Conservation (phyloP, 2,797 vertebrate species). For the Arvicola amphibius region DNA sequence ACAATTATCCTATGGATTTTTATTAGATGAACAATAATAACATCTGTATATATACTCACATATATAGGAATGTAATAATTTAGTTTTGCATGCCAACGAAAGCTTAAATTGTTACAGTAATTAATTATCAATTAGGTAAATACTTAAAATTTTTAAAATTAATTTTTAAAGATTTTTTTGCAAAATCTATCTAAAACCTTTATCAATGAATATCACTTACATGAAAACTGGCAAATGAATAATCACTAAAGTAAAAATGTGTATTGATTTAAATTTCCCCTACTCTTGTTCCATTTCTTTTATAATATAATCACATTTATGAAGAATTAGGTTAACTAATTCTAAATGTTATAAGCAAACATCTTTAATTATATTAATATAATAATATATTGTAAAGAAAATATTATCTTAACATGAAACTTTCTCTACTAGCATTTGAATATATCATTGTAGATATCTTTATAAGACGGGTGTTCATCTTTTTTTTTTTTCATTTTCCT, state of each 20-base stretch:
- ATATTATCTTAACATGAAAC: not conserved
- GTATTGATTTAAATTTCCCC: not conserved
- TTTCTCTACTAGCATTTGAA: not conserved
- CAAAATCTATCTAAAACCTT: not conserved
- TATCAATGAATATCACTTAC: not conserved
- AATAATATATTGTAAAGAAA: not conserved
- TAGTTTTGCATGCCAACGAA: not conserved
- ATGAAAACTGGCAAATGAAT: not conserved
- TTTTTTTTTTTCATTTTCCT: not conserved
- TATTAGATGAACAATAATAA: not conserved
- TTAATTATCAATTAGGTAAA: not conserved
- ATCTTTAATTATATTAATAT: not conserved
- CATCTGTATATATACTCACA: not conserved
- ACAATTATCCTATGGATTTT: not conserved
- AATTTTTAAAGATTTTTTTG: not conserved
- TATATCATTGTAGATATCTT: constrained; percentile 10
- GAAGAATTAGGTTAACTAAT: not conserved
- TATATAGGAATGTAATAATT: not conserved
- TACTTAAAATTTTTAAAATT: not conserved
- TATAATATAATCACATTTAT: not conserved
- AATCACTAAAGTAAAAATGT: not conserved
- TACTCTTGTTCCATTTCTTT: not conserved
- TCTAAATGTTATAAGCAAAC: not conserved
- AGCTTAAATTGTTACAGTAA: not conserved
- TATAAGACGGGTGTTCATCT: not conserved